A percentile compares a stretch with the other conserved stretches of the same genome.
phyloP scores from a whole-genome alignment of 1,140 invertebrate genomes.

The Cheumatopsyche charites region DNA sequence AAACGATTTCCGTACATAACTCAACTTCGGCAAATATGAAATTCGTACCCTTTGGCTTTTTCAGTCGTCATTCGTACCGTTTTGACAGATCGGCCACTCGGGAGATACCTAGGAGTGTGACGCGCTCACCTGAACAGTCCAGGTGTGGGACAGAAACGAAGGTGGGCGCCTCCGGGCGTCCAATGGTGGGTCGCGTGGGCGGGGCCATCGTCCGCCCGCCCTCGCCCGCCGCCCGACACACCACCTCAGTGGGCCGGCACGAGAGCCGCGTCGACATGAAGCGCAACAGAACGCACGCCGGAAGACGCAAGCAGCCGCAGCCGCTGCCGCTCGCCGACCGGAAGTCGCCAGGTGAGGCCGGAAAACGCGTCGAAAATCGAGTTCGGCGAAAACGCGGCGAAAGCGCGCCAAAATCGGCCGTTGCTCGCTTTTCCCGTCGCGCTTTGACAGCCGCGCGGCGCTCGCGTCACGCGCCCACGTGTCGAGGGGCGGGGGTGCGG shows the following conservation, averaged over 20 bases:
- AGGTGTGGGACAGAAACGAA: background rate
- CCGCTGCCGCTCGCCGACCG: too few species aligned
- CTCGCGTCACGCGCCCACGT: background rate
- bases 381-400: too few species aligned
- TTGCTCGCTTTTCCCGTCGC: background rate
- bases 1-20: too few species aligned
- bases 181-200: constrained; percentile 29
- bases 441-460: background rate
- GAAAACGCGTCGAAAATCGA: too few species aligned
- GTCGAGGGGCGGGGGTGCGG: background rate
- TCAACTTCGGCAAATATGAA: too few species aligned
- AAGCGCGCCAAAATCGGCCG: too few species aligned
- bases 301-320: constrained; percentile 39
- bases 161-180: constrained; percentile 13
- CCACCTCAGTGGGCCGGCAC: background rate
- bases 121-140: too few species aligned
- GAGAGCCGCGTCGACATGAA: background rate
- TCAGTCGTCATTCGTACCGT: too few species aligned
- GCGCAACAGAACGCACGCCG: too few species aligned
- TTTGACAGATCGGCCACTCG: too few species aligned
- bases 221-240: background rate
- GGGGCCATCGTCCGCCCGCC: constrained; percentile 24
- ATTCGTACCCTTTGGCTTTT: too few species aligned
- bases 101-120: too few species aligned
- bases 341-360: constrained; percentile 40